Conservation (phyloP, 2,797 vertebrate species). For the Pseudomugil gertrudae region DNA sequence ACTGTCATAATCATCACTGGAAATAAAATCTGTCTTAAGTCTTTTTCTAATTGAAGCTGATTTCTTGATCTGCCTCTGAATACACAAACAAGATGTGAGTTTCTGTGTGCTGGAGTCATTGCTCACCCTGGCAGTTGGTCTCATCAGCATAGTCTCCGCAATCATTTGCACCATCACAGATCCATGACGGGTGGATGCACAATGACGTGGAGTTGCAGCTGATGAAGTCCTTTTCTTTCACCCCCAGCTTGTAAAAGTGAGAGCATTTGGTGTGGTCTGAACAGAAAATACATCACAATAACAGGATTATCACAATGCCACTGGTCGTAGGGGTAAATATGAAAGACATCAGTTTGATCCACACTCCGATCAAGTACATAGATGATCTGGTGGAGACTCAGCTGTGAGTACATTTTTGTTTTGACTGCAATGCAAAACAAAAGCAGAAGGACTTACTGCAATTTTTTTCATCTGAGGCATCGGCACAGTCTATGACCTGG, state of each 20-base stretch:
- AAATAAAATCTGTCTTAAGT: slow-evolving; percentile 50
- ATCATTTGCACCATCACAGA: slow-evolving; percentile 97
- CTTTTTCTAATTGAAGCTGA: slow-evolving; percentile 50
- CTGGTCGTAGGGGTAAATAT: neutral
- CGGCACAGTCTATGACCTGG: slow-evolving; percentile 94
- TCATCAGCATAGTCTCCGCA: slow-evolving; percentile 97
- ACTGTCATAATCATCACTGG: slow-evolving; percentile 48
- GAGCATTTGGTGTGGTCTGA: slow-evolving; percentile 92
- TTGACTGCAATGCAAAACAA: slow-evolving; percentile 29
- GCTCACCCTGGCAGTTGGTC: slow-evolving; percentile 88
- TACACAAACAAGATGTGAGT: slow-evolving; percentile 13
- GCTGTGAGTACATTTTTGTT: slow-evolving; percentile 7
- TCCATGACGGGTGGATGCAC: slow-evolving; percentile 94
- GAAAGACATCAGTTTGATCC: slow-evolving; percentile 6
- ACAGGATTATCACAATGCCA: slow-evolving; percentile 35
- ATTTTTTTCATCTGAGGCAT: slow-evolving; percentile 94
- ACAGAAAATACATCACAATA: slow-evolving; percentile 60
- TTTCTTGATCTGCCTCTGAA: slow-evolving; percentile 39
- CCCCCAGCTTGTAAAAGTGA: slow-evolving; percentile 95
- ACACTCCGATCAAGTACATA: slow-evolving; percentile 5
- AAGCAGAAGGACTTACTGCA: slow-evolving; percentile 87
- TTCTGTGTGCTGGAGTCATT: slow-evolving; percentile 2
- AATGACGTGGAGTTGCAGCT: slow-evolving; percentile 96
- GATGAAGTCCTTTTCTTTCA: slow-evolving; percentile 91
- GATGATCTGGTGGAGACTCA: slow-evolving; percentile 13